Evolutionary conservation across 2,113 vertebrate genomes (phyloP).

Genomic region (Eira barbara): DNA sequence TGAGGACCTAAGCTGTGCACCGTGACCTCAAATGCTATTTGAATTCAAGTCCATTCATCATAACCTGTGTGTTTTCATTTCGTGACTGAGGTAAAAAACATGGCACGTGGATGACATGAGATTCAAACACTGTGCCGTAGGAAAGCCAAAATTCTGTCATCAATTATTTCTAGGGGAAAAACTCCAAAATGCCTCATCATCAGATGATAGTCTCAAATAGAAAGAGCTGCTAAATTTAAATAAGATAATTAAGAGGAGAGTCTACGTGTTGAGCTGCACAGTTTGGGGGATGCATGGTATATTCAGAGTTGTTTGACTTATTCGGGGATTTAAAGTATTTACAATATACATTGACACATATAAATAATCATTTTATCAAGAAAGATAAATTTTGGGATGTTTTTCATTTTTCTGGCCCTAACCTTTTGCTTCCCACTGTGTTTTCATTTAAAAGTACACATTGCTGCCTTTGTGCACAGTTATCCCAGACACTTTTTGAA

Average conservation of each 20-base stretch:
- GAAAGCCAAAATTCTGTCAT: background rate
- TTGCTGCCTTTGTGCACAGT: background rate
- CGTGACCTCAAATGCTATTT: background rate
- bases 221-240: background rate
- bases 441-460: conserved; percentile 52
- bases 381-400: background rate
- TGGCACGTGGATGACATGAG: background rate
- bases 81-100: background rate
- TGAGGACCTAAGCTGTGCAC: background rate
- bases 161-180: conserved; percentile 3
- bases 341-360: background rate
- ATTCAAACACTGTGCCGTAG: background rate
- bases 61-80: background rate
- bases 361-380: conserved; percentile 4
- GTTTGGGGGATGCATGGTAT: background rate
- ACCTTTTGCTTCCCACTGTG: background rate
- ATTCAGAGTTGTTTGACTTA: background rate
- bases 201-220: background rate
- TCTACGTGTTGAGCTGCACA: background rate
- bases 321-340: conserved; percentile 14
- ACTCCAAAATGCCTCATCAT: background rate
- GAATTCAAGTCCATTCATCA: background rate
- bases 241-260: background rate
- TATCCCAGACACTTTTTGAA: conserved; percentile 65
- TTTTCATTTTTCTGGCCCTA: background rate